phyloP scores from a whole-genome alignment of 2,113 vertebrate genomes.

The Columba janthina region DNA sequence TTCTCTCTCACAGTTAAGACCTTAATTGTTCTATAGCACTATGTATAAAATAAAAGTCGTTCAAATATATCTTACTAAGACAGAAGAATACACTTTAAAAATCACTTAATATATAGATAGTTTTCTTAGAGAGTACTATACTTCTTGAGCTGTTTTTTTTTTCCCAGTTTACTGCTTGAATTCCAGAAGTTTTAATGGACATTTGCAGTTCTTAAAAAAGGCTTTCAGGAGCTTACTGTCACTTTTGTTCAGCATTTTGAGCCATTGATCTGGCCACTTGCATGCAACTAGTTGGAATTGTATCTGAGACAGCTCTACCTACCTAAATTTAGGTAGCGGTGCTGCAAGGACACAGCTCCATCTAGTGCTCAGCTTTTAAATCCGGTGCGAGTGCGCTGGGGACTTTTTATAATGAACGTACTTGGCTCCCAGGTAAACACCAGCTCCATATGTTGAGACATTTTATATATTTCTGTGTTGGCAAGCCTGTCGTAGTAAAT shows the following conservation, averaged over 20 bases:
- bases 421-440: neutral
- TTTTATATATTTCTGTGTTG: neutral
- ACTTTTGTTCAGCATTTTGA: neutral
- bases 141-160: neutral
- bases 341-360: neutral
- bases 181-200: neutral
- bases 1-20: neutral
- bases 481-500: neutral
- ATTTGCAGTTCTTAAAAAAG: neutral
- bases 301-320: neutral
- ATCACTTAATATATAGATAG: neutral
- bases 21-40: neutral
- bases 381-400: fast-evolving
- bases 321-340: fast-evolving
- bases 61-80: neutral
- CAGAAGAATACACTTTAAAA: neutral
- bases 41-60: neutral
- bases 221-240: neutral
- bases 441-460: neutral
- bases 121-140: neutral
- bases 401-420: neutral
- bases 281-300: neutral
- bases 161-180: neutral
- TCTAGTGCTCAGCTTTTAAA: conserved; percentile 6
- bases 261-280: neutral